Evolutionary conservation across 2,797 vertebrate genomes (phyloP).

Genomic region (Lacerta viridis): DNA sequence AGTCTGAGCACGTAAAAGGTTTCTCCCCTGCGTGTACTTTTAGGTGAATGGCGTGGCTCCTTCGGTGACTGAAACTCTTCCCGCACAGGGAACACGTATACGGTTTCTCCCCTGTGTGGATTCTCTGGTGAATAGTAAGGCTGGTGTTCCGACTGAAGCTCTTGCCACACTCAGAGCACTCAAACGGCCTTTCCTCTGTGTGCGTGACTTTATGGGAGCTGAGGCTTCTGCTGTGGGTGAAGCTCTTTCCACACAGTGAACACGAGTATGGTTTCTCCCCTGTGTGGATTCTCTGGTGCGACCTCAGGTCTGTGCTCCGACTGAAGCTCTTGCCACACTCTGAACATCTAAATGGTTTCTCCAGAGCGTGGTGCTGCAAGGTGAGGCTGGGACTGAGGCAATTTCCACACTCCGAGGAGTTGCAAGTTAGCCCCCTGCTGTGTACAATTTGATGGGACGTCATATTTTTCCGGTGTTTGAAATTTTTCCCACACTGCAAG

Average conservation of each 20-base stretch:
- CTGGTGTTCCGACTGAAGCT: too few relatives aligned
- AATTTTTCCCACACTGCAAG: constrained; percentile 59
- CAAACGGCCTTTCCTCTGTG: too few relatives aligned
- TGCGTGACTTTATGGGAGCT: not conserved
- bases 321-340: not conserved
- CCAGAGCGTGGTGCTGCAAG: constrained; percentile 57
- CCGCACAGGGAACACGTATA: constrained; percentile 20
- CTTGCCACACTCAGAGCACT: too few relatives aligned
- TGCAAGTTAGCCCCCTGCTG: constrained; percentile 73
- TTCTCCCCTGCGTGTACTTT: constrained; percentile 11
- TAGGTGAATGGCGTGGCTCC: too few relatives aligned
- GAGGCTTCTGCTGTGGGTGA: not conserved
- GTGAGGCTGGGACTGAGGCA: constrained; percentile 59
- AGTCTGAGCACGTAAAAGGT: not conserved
- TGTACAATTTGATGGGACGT: constrained; percentile 77
- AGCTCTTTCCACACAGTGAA: constrained; percentile 20
- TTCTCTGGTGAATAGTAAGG: not conserved
- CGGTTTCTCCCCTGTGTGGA: constrained; percentile 25
- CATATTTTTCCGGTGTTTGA: constrained; percentile 53
- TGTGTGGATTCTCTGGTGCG: not conserved
- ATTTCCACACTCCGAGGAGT: constrained; percentile 68
- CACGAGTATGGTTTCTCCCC: constrained; percentile 14
- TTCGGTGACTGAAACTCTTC: too few relatives aligned
- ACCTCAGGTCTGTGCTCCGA: not conserved
- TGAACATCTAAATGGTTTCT: not conserved